Percentiles rank a stretch among this genome's conserved stretches.
Evolutionary conservation across 2,888 invertebrate species (phyloP).

Genomic region (Cabera pusaria): DNA sequence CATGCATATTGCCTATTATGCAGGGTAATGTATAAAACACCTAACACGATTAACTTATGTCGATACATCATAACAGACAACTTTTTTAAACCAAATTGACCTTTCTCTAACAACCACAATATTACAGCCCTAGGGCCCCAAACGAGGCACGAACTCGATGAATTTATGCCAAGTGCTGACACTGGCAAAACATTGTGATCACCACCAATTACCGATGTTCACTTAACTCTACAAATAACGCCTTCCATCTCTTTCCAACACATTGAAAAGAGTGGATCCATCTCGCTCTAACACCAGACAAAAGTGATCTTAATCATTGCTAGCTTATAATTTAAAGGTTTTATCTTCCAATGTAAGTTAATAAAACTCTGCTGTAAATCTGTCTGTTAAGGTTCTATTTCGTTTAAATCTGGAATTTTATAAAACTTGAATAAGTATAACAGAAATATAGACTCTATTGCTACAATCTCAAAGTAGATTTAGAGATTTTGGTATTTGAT

Average conservation of each 20-base stretch:
- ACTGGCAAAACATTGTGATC: conserved; percentile 76
- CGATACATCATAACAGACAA: no score
- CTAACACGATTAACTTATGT: no score
- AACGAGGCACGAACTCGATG: conserved; percentile 64
- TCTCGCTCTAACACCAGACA: conserved; percentile 42
- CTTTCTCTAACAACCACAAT: no score
- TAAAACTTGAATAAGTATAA: not conserved
- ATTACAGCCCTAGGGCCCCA: conserved; percentile 13
- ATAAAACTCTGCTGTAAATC: conserved; percentile 8
- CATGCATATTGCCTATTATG: no score
- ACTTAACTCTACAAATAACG: conserved; percentile 61
- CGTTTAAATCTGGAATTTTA: conserved; percentile 1
- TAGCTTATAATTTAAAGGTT: conserved; percentile 28
- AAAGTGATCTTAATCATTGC: conserved; percentile 64
- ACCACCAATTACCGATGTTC: conserved; percentile 78
- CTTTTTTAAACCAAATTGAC: no score
- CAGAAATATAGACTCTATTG: conserved; percentile 8
- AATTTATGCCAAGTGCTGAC: conserved; percentile 73
- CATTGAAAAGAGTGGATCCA: conserved; percentile 23
- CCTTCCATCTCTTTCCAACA: conserved; percentile 36
- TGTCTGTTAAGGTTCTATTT: conserved; percentile 19
- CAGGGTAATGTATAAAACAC: no score
- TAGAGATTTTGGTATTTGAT: no score
- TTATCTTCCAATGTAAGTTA: not conserved
- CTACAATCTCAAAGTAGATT: conserved; percentile 8